These are phyloP conservation scores for Onthophagus taurus DNA, from an alignment of 1,140 invertebrate genomes.

Conservation along the genomic window DNA sequence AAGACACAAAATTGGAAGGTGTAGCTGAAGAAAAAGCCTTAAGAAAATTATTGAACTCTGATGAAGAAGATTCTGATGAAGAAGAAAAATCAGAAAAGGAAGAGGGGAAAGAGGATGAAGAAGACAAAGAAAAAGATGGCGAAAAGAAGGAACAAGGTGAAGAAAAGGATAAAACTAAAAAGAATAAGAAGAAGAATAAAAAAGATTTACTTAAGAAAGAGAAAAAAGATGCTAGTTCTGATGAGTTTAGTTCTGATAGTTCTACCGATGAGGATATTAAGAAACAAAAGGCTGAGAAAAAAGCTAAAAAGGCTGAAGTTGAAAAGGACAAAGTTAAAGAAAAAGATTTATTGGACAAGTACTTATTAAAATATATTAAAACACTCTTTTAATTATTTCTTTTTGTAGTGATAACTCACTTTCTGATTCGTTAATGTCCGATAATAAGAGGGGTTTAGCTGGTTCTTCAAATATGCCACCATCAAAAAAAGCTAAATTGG, in stretches of 20 bases:
- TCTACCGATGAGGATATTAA: conserved; percentile 58
- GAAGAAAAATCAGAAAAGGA: conserved; percentile 55
- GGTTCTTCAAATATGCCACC: conserved; percentile 32
- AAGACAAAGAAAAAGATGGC: conserved; percentile 47
- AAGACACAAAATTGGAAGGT: conserved; percentile 43
- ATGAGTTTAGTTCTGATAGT: conserved; percentile 66
- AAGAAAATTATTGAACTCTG: conserved; percentile 72
- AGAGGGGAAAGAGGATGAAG: conserved; percentile 45
- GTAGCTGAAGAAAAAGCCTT: conserved; percentile 86
- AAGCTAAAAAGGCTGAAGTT: conserved; percentile 41
- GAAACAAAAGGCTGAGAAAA: conserved; percentile 37
- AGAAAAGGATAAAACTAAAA: conserved; percentile 48
- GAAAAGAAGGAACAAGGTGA: conserved; percentile 48
- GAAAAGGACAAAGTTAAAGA: conserved; percentile 34
- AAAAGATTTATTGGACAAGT: too few species aligned
- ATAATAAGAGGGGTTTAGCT: conserved; percentile 32
- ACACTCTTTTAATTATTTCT: too few species aligned
- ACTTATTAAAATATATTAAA: too few species aligned
- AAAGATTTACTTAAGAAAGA: too few species aligned
- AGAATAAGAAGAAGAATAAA: conserved; percentile 54
- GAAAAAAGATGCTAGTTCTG: conserved; percentile 49
- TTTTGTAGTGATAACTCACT: conserved; percentile 59
- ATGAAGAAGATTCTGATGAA: conserved; percentile 82
- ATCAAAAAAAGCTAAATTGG: conserved; percentile 54
- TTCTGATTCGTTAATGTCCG: too few species aligned